Evolutionary conservation across 2,797 vertebrate species (phyloP).

Genomic region (Pseudochromis fuscus): DNA sequence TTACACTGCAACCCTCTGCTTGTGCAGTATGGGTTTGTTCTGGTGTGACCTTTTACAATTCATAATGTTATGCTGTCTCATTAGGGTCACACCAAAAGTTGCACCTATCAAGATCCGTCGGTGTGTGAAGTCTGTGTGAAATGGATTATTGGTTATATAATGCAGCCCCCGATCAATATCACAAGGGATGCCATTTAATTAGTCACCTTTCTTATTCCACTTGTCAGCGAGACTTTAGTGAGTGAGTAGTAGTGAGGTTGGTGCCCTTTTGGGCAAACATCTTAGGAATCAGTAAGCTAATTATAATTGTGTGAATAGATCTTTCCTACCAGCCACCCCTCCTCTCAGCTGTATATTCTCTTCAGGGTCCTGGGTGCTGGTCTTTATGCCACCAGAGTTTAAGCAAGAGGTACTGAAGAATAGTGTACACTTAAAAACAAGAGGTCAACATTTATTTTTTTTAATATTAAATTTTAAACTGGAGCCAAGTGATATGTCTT

Average conservation of each 20-base stretch:
- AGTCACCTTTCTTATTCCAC: conserved; percentile 2
- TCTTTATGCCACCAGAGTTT: neutral
- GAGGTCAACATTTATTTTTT: neutral
- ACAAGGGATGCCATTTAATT: neutral
- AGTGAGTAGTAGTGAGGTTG: neutral
- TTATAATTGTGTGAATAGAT: conserved; percentile 11
- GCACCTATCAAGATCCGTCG: neutral
- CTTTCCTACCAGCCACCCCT: neutral
- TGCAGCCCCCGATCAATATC: conserved; percentile 5
- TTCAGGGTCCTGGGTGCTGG: neutral
- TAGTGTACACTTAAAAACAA: neutral
- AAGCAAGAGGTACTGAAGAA: neutral
- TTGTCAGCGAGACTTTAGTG: conserved; percentile 3
- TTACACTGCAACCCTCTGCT: conserved; percentile 5
- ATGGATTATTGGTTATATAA: conserved; percentile 14
- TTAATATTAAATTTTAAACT: conserved; percentile 5
- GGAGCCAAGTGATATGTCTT: neutral
- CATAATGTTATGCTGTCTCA: neutral
- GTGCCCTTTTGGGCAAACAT: neutral
- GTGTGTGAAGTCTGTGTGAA: conserved; percentile 3
- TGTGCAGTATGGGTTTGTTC: conserved; percentile 19
- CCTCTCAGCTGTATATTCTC: conserved; percentile 1
- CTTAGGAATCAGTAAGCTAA: conserved; percentile 24
- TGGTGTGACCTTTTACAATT: conserved; percentile 18
- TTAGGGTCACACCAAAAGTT: conserved; percentile 23